These are phyloP conservation scores for Podarcis lilfordi DNA, from an alignment of 2,797 vertebrate species.

Conservation along the genomic window DNA sequence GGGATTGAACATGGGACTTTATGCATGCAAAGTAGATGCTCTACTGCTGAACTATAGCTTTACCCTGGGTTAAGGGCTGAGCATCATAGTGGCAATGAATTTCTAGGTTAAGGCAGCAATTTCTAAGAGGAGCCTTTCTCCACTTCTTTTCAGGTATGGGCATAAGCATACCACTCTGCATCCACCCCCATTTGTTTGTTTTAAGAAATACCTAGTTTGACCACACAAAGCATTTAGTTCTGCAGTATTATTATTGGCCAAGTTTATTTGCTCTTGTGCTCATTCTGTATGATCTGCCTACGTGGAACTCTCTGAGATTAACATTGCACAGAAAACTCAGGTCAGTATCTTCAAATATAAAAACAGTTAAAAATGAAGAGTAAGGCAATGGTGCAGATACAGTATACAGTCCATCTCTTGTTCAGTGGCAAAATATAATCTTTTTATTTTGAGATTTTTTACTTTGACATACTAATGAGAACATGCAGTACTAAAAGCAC, in stretches of 20 bases:
- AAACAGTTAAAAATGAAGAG: background rate
- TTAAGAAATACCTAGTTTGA: slow-evolving; percentile 20
- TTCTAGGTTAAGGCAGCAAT: background rate
- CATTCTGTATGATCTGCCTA: background rate
- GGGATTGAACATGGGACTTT: no score
- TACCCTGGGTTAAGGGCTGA: background rate
- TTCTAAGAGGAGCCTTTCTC: background rate
- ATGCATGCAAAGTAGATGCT: no score
- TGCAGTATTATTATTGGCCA: slow-evolving; percentile 9
- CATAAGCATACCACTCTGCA: background rate
- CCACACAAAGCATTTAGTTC: background rate
- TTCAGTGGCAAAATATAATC: background rate
- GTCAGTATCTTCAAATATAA: background rate
- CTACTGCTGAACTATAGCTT: no score
- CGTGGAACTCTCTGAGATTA: background rate
- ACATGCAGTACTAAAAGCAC: background rate
- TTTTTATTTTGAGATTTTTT: background rate
- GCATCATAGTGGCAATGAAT: background rate
- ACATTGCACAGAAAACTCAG: background rate
- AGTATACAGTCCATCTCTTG: background rate
- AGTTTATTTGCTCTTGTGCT: background rate
- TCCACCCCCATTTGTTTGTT: background rate
- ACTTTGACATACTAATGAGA: background rate
- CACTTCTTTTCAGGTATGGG: background rate
- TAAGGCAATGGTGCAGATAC: background rate